Percentiles rank a stretch among this genome's conserved stretches.
phyloP scores from a whole-genome alignment of 2,113 vertebrate species.

The Prunella himalayana region DNA sequence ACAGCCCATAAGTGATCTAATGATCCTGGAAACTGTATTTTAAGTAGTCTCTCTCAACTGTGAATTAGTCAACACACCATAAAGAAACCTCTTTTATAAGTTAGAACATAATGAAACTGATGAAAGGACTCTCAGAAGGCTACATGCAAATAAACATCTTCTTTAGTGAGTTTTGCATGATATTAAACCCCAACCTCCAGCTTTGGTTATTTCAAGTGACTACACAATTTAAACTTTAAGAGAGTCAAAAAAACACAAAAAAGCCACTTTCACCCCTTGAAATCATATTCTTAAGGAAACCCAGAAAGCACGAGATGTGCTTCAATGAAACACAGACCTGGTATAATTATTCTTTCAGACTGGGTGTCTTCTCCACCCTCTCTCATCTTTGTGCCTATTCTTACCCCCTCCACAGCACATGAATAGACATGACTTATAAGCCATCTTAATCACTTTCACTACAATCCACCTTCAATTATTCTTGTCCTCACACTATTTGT shows the following conservation, averaged over 20 bases:
- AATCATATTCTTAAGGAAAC: background rate
- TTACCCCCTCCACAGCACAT: background rate
- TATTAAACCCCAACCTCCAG: background rate
- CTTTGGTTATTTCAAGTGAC: background rate
- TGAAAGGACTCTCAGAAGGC: background rate
- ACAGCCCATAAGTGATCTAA: background rate
- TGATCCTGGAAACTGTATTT: background rate
- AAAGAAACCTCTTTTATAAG: background rate
- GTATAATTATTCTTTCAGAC: background rate
- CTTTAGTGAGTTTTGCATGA: background rate
- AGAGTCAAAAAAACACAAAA: background rate
- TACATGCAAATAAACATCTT: background rate
- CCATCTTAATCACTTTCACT: background rate
- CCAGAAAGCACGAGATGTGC: accelerated
- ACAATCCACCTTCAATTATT: background rate
- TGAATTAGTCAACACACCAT: background rate
- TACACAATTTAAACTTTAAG: background rate
- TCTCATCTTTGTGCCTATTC: background rate
- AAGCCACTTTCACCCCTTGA: background rate
- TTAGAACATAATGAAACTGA: background rate
- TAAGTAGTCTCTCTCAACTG: background rate
- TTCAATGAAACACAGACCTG: background rate
- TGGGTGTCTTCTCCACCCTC: background rate
- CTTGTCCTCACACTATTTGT: background rate
- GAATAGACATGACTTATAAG: background rate